These are phyloP conservation scores for Cheiracanthium punctorium DNA, from an alignment of 2,888 invertebrate species.

Conservation along the genomic window DNA sequence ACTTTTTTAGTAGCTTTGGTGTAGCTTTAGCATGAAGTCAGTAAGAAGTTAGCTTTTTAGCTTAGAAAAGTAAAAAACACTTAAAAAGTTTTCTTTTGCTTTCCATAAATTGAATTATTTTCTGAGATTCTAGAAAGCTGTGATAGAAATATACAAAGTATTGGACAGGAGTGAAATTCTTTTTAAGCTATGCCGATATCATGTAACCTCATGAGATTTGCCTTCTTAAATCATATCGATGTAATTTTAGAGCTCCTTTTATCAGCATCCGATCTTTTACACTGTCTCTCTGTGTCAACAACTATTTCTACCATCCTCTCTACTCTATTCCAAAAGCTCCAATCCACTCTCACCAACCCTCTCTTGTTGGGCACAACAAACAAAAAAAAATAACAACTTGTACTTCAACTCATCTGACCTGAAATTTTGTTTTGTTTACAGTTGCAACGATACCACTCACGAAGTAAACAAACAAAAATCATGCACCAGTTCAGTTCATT, in stretches of 20 bases:
- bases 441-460: slow-evolving; percentile 28
- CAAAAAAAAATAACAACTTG: not conserved
- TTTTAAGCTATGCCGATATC: no score
- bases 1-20: no score
- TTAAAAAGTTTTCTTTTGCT: not conserved
- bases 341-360: slow-evolving; percentile 19
- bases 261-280: not conserved
- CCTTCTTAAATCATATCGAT: no score
- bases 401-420: slow-evolving; percentile 10
- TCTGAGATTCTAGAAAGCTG: not conserved
- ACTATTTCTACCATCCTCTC: not conserved
- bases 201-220: no score
- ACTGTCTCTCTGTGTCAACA: slow-evolving; percentile 8
- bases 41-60: not conserved
- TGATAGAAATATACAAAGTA: not conserved
- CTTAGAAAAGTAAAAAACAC: no score
- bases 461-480: slow-evolving; percentile 43
- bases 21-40: no score
- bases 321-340: slow-evolving; percentile 15
- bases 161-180: no score
- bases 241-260: not conserved
- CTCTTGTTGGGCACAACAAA: slow-evolving; percentile 58
- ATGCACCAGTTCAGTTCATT: slow-evolving; percentile 58
- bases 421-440: slow-evolving; percentile 48
- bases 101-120: not conserved